phyloP scores from a whole-genome alignment of 2,888 invertebrate species.

The Tenodera sinensis region DNA sequence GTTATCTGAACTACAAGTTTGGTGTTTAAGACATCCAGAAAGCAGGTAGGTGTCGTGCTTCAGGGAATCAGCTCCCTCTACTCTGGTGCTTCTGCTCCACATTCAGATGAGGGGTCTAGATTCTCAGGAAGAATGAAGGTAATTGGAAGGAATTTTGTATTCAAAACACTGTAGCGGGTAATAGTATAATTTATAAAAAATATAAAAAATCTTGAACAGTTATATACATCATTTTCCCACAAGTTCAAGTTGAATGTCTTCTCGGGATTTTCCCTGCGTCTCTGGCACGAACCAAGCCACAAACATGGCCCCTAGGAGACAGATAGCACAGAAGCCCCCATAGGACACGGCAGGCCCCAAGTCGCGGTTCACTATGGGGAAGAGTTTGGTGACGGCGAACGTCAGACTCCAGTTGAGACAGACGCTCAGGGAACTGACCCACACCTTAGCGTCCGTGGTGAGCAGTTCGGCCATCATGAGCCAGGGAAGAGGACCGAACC shows the following conservation, averaged over 20 bases:
- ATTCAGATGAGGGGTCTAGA: no score
- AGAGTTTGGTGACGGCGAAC: conserved; percentile 67
- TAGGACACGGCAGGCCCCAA: conserved; percentile 65
- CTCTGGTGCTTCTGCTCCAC: no score
- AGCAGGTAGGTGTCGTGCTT: no score
- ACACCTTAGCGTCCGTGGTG: conserved; percentile 64
- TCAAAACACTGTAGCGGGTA: background rate
- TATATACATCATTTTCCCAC: background rate
- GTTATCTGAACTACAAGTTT: no score
- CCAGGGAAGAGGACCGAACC: conserved; percentile 61
- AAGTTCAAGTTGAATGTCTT: conserved; percentile 10
- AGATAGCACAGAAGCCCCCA: conserved; percentile 70
- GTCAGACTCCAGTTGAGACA: conserved; percentile 72
- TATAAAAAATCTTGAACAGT: background rate
- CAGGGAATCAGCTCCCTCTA: no score
- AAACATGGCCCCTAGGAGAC: conserved; percentile 41
- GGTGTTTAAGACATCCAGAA: no score
- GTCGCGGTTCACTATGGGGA: conserved; percentile 56
- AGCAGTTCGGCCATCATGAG: conserved; percentile 59
- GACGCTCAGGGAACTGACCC: conserved; percentile 71
- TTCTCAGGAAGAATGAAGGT: no score
- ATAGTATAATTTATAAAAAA: background rate
- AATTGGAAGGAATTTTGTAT: background rate
- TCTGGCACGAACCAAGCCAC: background rate
- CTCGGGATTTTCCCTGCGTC: conserved; percentile 10